Evolutionary conservation across 1,140 invertebrate genomes (phyloP).

Genomic region (Drosophila bipectinata): DNA sequence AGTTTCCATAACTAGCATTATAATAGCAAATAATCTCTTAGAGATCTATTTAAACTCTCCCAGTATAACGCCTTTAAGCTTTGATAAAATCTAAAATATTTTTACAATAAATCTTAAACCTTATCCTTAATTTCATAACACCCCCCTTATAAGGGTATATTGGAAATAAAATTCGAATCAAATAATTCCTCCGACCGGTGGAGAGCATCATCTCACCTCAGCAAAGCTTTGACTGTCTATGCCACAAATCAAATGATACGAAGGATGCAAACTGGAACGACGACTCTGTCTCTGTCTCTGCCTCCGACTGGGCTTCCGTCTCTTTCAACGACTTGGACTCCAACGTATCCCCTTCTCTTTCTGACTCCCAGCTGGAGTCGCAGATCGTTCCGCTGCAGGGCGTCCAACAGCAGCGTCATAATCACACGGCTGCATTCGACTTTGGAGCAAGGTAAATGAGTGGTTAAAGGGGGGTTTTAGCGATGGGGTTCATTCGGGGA

Average conservation of each 20-base stretch:
- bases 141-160: constrained; percentile 5
- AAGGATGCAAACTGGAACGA: constrained; percentile 57
- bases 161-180: constrained; percentile 49
- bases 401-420: constrained; percentile 78
- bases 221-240: constrained; percentile 60
- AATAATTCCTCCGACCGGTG: constrained; percentile 50
- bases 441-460: constrained; percentile 24
- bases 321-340: constrained; percentile 23
- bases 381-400: constrained; percentile 67
- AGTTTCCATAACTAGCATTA: no score
- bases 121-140: background rate
- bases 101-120: no score
- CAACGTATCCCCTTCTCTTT: constrained; percentile 11
- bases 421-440: constrained; percentile 70
- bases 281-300: constrained; percentile 33
- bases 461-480: constrained; percentile 3
- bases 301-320: background rate
- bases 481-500: background rate
- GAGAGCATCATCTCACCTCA: constrained; percentile 26
- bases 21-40: no score
- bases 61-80: no score
- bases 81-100: no score
- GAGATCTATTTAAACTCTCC: no score
- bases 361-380: constrained; percentile 26
- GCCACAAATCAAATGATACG: constrained; percentile 72